Conservation (phyloP, 2,113 vertebrate genomes). For the Paramormyrops kingsleyae region DNA sequence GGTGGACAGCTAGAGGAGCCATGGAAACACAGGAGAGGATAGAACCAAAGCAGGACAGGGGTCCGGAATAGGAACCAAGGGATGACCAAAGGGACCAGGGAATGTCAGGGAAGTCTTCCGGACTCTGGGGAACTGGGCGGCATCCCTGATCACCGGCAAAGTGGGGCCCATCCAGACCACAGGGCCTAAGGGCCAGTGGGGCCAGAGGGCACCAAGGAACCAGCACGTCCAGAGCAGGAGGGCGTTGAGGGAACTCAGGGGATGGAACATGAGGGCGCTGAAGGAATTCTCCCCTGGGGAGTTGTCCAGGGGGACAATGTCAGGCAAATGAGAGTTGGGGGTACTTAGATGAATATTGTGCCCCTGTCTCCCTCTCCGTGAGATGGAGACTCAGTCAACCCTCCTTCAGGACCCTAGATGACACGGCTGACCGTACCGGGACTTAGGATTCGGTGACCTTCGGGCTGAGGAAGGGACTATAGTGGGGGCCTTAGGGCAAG, state of each 20-base stretch:
- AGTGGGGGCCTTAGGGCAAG: too few relatives aligned
- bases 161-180: background rate
- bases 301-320: too few relatives aligned
- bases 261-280: background rate
- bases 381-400: too few relatives aligned
- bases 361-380: background rate
- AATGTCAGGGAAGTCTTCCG: background rate
- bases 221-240: background rate
- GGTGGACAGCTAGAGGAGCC: background rate
- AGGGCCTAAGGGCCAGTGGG: background rate
- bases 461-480: too few relatives aligned
- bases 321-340: too few relatives aligned
- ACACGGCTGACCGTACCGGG: too few relatives aligned
- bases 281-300: background rate
- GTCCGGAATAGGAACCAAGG: background rate
- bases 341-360: background rate
- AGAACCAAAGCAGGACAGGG: background rate
- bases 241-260: background rate
- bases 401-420: too few relatives aligned
- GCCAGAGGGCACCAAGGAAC: background rate
- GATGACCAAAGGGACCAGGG: background rate
- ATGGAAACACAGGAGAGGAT: background rate
- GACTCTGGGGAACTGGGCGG: background rate
- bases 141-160: background rate
- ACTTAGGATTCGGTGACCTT: too few relatives aligned